These are phyloP conservation scores for Chaenogobius annularis DNA, from an alignment of 2,113 vertebrate species.

Conservation along the genomic window DNA sequence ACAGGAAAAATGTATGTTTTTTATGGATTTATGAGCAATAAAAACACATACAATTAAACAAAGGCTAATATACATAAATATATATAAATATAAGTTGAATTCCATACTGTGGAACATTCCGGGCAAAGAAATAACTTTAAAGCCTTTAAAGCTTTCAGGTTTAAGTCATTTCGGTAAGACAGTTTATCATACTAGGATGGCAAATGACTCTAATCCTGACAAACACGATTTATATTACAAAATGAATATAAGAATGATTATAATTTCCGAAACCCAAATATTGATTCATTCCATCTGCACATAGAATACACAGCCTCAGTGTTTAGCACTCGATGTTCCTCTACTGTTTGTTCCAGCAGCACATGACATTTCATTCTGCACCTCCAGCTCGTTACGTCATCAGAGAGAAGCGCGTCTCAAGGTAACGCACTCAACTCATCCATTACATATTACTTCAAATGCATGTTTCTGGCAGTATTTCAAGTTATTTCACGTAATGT, in stretches of 20 bases:
- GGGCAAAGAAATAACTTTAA: too few relatives aligned
- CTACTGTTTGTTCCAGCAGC: conserved; percentile 1
- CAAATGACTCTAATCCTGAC: neutral
- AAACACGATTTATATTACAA: neutral
- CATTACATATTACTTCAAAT: neutral
- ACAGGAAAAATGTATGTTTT: too few relatives aligned
- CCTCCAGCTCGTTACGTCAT: neutral
- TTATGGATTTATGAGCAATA: too few relatives aligned
- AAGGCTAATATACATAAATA: too few relatives aligned
- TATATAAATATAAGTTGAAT: too few relatives aligned
- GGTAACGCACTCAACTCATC: neutral
- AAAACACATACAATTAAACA: too few relatives aligned
- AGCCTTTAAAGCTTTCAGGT: too few relatives aligned
- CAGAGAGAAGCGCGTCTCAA: neutral
- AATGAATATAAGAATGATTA: neutral
- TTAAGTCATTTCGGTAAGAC: too few relatives aligned
- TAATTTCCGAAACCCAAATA: neutral
- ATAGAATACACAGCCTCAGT: neutral
- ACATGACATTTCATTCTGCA: neutral
- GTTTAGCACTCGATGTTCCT: neutral
- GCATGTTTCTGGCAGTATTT: neutral
- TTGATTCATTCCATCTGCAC: neutral
- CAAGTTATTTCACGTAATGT: neutral
- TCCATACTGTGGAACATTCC: too few relatives aligned
- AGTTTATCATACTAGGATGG: too few relatives aligned